Conservation (phyloP, 1,140 invertebrate species). For the Homarus americanus region DNA sequence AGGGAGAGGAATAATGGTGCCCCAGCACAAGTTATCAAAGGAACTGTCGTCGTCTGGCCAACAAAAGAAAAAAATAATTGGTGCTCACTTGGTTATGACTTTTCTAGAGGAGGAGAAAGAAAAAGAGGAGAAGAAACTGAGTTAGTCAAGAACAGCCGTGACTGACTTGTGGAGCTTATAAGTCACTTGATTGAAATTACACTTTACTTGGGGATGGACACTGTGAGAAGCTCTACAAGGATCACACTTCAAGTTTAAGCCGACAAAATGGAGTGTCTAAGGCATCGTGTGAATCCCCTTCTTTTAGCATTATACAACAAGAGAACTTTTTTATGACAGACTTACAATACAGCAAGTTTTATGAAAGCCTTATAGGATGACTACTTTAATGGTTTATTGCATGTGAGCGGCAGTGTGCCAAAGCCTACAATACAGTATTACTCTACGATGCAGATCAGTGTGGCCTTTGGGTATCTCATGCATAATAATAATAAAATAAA, state of each 20-base stretch:
- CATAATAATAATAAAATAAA: too few species aligned
- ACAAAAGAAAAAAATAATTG: slow-evolving; percentile 18
- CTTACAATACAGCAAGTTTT: too few species aligned
- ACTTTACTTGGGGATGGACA: neutral
- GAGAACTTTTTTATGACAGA: too few species aligned
- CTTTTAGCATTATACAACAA: too few species aligned
- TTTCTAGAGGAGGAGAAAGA: slow-evolving; percentile 45
- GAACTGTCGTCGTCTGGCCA: slow-evolving; percentile 38
- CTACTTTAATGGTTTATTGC: neutral
- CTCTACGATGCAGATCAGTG: neutral
- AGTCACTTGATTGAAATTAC: neutral
- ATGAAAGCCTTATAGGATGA: neutral
- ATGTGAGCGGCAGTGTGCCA: neutral
- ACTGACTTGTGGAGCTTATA: slow-evolving; percentile 12
- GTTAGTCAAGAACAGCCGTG: slow-evolving; percentile 20
- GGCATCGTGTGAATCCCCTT: neutral
- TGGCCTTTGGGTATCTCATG: neutral
- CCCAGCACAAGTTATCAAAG: neutral
- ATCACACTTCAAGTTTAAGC: too few species aligned
- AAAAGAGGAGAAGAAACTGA: slow-evolving; percentile 20
- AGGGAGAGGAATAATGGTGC: neutral
- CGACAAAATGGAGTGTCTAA: neutral
- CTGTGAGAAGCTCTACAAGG: neutral
- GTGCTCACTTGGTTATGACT: slow-evolving; percentile 50
- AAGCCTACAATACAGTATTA: neutral